Base-by-base conservation (phyloP, 1,140 invertebrate genomes). In the Lepidurus packardi region DNA sequence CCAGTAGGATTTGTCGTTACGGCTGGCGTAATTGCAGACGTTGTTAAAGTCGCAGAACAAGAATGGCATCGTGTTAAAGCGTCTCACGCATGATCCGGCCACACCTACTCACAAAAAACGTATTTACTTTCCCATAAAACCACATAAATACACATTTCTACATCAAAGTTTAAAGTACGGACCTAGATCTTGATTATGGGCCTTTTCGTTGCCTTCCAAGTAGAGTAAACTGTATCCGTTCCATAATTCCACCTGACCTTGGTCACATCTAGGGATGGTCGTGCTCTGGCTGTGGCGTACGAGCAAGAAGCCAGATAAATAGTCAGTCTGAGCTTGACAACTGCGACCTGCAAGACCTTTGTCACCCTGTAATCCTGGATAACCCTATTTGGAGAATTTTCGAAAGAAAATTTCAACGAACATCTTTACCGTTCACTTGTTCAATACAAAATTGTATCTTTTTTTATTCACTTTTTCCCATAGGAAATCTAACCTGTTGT, bases 1-100 rank as follows among this genome's bases (percentile, higher is more conserved):
- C 97, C 97, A 99, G 85, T 97, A 98, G 75, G 94, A 97, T 85
- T 94, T 92, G 85, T 98, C 97, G 83, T 98, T 98, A 82, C 97
- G 88, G 82, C 92, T 95, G 25, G 96, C 96, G 85, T 98, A 98
- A 85, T 98, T 96, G 84, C 97, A 99, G 0, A 98, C 94, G 84
- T 96, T 94, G 84, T 97, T 97, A 80, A 96, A 89, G 84, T 98
- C 95, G 85, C 97, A 99, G 86, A 98, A 96, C 80, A 98, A 85
- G 89, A 98, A 98, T 42, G 97, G 97, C 95, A 98, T 97, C 65
- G 96, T 98, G 78, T 92, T 96, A 89, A 99, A 99, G 83, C 94
- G 92, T 82, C 89, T 88, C 77, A 99, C 88, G 85, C 97, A 99
- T 24, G 95, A 98, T 65, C 97, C 97, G 79, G 95, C 87, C 81